A percentile compares a stretch with the other conserved stretches of the same genome.
phyloP scores from a whole-genome alignment of 2,113 vertebrate species.

The Toxostoma redivivum region DNA sequence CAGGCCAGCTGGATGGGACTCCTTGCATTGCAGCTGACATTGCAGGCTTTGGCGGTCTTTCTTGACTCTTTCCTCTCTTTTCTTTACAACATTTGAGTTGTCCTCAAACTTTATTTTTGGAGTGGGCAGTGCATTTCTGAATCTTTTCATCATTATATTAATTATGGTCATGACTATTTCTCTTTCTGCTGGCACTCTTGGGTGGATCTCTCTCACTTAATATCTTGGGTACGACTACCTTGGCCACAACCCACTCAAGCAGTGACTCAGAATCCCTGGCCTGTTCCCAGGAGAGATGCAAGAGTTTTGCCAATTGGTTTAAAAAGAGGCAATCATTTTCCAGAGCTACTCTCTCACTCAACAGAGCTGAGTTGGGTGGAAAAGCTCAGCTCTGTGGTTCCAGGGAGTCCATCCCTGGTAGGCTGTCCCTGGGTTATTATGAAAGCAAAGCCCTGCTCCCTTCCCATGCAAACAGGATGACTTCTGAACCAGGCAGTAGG shows the following conservation, averaged over 20 bases:
- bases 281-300: constrained; percentile 38
- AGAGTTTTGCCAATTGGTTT: constrained; percentile 46
- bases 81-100: constrained; percentile 54
- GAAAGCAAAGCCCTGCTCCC: background rate
- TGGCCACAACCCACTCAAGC: constrained; percentile 31
- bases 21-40: constrained; percentile 57
- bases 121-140: constrained; percentile 41
- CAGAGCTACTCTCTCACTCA: background rate
- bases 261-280: constrained; percentile 65
- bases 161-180: constrained; percentile 34
- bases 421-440: background rate
- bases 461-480: background rate
- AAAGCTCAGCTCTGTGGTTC: constrained; percentile 43
- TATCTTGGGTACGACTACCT: constrained; percentile 46
- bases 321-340: constrained; percentile 50
- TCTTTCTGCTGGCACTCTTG: constrained; percentile 51
- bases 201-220: constrained; percentile 43
- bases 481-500: background rate
- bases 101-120: constrained; percentile 71
- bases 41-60: constrained; percentile 58
- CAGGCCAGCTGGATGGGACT: constrained; percentile 61
- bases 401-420: constrained; percentile 17
- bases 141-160: constrained; percentile 45
- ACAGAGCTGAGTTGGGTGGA: constrained; percentile 7
- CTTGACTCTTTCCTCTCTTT: constrained; percentile 44